These are phyloP conservation scores for Ornithoptera priamus DNA, from an alignment of 2,888 invertebrate genomes.

Conservation along the genomic window DNA sequence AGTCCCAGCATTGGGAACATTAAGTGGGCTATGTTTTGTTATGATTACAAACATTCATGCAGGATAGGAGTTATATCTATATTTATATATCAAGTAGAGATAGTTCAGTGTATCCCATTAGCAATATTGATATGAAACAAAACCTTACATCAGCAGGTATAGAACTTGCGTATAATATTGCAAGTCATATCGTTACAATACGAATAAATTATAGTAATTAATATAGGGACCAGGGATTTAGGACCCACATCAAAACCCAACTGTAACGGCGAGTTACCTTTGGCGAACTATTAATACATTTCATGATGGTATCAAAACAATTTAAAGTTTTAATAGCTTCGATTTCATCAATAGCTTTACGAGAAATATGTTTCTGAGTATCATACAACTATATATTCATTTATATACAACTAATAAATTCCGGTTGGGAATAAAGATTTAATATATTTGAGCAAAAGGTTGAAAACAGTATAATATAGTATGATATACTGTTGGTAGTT, in stretches of 20 bases:
- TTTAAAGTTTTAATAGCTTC: constrained; percentile 16
- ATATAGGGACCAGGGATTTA: constrained; percentile 28
- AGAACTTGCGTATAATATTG: constrained; percentile 12
- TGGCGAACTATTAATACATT: constrained; percentile 20
- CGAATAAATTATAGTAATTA: constrained; percentile 39
- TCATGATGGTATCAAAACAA: constrained; percentile 4
- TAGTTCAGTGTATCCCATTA: not conserved
- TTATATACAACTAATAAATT: too few species aligned
- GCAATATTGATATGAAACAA: not conserved
- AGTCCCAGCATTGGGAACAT: too few species aligned
- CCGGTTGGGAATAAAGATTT: too few species aligned
- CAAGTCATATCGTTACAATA: constrained; percentile 30
- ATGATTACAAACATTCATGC: too few species aligned
- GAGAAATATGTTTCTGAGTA: too few species aligned
- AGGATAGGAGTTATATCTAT: too few species aligned
- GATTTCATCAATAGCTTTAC: constrained; percentile 1
- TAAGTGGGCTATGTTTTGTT: too few species aligned
- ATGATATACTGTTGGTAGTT: too few species aligned
- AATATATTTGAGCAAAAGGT: too few species aligned
- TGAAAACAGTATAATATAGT: too few species aligned
- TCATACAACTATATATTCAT: too few species aligned
- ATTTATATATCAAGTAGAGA: too few species aligned
- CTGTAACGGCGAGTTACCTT: constrained; percentile 16
- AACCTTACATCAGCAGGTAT: not conserved
- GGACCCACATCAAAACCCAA: constrained; percentile 21